phyloP scores from a whole-genome alignment of 2,113 vertebrate genomes.

The Myotis brandtii region DNA sequence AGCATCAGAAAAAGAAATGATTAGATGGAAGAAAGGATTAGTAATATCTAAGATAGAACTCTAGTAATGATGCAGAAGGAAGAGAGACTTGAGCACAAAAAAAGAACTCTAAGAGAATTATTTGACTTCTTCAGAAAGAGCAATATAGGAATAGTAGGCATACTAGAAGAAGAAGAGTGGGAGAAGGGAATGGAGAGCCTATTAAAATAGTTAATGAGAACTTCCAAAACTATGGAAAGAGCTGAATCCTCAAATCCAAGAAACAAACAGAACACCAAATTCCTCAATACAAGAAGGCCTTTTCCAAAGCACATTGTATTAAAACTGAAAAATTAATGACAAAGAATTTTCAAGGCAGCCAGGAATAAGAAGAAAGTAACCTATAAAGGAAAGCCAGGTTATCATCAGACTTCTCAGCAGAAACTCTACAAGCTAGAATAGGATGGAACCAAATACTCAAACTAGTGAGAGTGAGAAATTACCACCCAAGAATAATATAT shows the following conservation, averaged over 20 bases:
- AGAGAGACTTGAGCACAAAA: neutral
- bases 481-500: neutral
- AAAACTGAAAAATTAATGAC: neutral
- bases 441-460: neutral
- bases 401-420: neutral
- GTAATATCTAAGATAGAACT: neutral
- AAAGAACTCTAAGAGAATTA: neutral
- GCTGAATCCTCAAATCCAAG: neutral
- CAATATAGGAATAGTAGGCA: neutral
- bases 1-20: neutral
- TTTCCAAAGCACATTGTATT: neutral
- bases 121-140: too few relatives aligned
- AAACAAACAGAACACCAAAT: neutral
- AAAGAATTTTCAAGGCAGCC: neutral
- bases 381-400: neutral
- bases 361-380: neutral
- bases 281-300: neutral
- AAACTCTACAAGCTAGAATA: neutral
- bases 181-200: neutral
- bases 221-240: neutral
- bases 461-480: neutral
- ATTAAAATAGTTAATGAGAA: neutral
- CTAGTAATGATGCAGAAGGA: neutral
- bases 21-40: neutral
- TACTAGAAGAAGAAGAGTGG: neutral